Conservation (phyloP, 2,113 vertebrate species). For the Chascanopsetta lugubris region DNA sequence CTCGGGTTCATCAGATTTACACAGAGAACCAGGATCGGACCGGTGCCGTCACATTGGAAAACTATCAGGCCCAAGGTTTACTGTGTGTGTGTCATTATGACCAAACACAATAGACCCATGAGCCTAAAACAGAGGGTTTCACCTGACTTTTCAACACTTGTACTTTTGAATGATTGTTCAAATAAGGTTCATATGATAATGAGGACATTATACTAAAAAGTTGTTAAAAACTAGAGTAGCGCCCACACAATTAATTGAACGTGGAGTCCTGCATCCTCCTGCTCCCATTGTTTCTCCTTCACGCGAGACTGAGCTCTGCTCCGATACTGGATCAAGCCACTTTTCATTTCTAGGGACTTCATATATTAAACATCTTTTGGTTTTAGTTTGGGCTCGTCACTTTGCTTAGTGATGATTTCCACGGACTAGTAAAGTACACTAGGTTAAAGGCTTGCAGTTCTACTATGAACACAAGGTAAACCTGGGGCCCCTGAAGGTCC, state of each 20-base stretch:
- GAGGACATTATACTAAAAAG: not conserved
- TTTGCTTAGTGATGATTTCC: not conserved
- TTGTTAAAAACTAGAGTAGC: not conserved
- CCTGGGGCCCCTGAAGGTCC: not conserved
- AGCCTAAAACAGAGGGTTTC: not conserved
- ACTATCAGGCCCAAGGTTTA: not conserved
- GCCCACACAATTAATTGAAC: too few species aligned
- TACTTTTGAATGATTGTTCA: not conserved
- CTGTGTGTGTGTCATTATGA: not conserved
- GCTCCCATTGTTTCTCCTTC: not conserved
- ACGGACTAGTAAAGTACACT: not conserved
- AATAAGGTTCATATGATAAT: not conserved
- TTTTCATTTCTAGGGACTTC: too few species aligned
- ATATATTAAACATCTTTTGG: not conserved
- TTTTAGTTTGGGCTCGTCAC: not conserved
- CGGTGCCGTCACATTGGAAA: not conserved
- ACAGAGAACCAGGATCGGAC: slow-evolving; percentile 1
- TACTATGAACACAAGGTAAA: slow-evolving; percentile 1
- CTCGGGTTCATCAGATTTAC: not conserved
- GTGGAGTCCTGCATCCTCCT: not conserved
- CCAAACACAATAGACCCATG: not conserved
- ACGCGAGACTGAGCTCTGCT: too few species aligned
- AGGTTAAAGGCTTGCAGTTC: not conserved
- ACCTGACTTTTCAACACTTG: not conserved
- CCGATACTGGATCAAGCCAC: not conserved